Evolutionary conservation across 2,797 vertebrate genomes (phyloP), one percentile per base, ranked within the genome.

Genomic region (Muscicapa comitata): DNA sequence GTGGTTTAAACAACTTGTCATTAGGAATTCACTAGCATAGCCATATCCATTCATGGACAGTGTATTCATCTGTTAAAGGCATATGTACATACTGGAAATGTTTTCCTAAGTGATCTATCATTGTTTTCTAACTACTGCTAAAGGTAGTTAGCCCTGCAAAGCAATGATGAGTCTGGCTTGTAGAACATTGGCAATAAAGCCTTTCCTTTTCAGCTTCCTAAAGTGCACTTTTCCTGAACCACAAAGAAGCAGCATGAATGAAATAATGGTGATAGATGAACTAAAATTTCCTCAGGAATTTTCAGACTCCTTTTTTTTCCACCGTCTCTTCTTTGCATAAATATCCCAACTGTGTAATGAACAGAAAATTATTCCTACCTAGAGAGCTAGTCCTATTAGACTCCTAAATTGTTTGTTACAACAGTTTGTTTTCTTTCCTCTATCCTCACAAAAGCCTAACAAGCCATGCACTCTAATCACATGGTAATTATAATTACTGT

Each of bases 361-460:
- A 45, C 1, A 4, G 67, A 88, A 93, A 95, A 87, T 87, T 84
- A 94, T 85, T 85, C 57, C 68, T 74, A 71, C 29, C 71, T 54
- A 85, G 57, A 94, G 63, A 94, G 11, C 12, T 82, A 87, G 17
- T 58, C 42, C 38, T 91, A 82, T 55, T 63, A 95, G n/a, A 31
- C 31, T 83, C 82, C 86, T 85, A 73, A 91, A 92, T 80, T 87
- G 26, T 68, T 89, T 73, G 54, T 80, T 71, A 11, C 65, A 74
- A 61, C 19, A 26, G 43, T 55, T 86, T 92, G 26, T 73, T 95
- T 95, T 87, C 73, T 95, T 94, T 85, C 40, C 55, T 63, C 62
- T 67, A 14, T 43, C 47, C 68, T 94, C 80, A 74, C 1, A 16
- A 85, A 65, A 94, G n/a, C 40, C 53, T 92, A 93, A 87, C 40